phyloP scores from a whole-genome alignment of 92 coral and sea anemone species.

The Bergia sp. region DNA sequence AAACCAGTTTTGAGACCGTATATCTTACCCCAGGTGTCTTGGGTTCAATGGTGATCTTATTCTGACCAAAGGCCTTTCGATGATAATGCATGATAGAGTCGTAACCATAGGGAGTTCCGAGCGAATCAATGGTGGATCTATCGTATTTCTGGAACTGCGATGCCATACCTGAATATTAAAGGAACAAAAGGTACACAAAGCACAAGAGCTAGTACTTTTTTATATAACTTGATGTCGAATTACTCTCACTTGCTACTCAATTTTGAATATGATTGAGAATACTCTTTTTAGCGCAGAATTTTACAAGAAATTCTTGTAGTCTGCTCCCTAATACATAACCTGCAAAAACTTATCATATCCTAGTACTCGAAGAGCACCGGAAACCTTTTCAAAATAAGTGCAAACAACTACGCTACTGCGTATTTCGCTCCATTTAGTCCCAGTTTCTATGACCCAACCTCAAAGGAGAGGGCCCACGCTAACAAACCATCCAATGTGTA shows the following conservation, averaged over 20 bases:
- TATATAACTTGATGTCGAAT: background rate
- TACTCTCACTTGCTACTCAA: background rate
- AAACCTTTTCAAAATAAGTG: too few relatives aligned
- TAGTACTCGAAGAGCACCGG: too few relatives aligned
- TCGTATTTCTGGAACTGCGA: slow-evolving; percentile 38
- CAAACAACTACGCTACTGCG: too few relatives aligned
- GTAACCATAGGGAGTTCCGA: slow-evolving; percentile 40
- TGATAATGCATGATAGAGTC: slow-evolving; percentile 43
- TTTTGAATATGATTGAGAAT: too few relatives aligned
- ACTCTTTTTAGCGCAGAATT: too few relatives aligned
- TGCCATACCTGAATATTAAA: slow-evolving; percentile 5
- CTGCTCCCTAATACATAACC: too few relatives aligned
- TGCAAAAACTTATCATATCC: too few relatives aligned
- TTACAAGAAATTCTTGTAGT: too few relatives aligned
- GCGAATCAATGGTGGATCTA: slow-evolving; percentile 27
- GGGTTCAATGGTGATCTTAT: slow-evolving; percentile 17
- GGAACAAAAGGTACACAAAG: background rate
- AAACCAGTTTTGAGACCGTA: background rate
- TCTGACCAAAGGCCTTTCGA: slow-evolving; percentile 32
- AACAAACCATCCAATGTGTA: too few relatives aligned
- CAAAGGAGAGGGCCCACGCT: too few relatives aligned
- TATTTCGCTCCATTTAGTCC: too few relatives aligned
- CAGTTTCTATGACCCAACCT: too few relatives aligned
- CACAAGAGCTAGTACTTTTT: background rate
- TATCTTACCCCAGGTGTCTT: slow-evolving; percentile 26